Conservation (phyloP, 35 echinoderm and acorn worm species). For the Hemicentrotus pulcherrimus region DNA sequence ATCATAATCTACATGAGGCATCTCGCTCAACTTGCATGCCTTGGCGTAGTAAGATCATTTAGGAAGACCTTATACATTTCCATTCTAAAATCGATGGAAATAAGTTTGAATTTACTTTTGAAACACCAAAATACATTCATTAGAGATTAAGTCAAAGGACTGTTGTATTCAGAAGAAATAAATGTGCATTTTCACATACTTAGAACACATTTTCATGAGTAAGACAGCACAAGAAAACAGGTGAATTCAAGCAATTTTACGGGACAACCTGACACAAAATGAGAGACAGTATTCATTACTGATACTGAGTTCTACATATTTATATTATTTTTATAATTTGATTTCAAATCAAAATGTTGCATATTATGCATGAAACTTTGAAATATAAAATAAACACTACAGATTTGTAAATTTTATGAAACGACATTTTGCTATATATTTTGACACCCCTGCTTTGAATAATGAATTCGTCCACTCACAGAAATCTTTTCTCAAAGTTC, state of each 20-base stretch:
- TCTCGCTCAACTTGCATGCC: background rate
- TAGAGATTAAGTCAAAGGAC: slow-evolving; percentile 2
- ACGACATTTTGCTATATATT: background rate
- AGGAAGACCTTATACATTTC: background rate
- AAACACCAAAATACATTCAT: background rate
- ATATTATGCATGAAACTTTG: too few relatives aligned
- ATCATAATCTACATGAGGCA: slow-evolving; percentile 1
- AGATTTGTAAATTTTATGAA: background rate
- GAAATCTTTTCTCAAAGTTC: background rate
- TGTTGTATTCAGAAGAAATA: background rate
- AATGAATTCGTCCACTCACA: background rate
- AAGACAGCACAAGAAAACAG: background rate
- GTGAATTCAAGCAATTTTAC: background rate
- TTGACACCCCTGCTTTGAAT: background rate
- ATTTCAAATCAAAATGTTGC: background rate
- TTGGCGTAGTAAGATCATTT: background rate
- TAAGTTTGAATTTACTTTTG: background rate
- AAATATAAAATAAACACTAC: too few relatives aligned
- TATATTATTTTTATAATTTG: background rate
- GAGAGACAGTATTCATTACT: background rate
- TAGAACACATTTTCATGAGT: background rate
- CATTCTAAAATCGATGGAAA: background rate
- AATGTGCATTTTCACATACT: background rate
- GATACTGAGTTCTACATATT: background rate
- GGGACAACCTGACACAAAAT: background rate